These are phyloP conservation scores for Onychomys arenicola DNA, from an alignment of 2,797 vertebrate species.

Conservation along the genomic window DNA sequence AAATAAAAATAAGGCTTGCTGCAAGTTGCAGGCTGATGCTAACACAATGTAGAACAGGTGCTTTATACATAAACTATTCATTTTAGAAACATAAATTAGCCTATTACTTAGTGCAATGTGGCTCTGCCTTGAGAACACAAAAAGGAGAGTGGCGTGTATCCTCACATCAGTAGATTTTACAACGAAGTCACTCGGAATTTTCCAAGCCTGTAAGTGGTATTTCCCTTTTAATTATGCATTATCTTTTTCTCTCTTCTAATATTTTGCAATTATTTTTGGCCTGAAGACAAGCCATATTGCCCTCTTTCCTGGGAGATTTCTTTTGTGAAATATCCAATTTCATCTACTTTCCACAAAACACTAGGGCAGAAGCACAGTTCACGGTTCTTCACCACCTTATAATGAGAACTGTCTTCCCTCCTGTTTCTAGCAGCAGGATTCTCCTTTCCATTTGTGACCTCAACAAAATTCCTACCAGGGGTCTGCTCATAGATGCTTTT, in stretches of 20 bases:
- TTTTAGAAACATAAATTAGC: background rate
- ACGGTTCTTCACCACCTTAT: background rate
- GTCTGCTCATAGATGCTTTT: background rate
- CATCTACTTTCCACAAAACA: background rate
- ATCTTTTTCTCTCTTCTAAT: background rate
- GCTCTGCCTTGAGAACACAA: background rate
- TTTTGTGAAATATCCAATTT: background rate
- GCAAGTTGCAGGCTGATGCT: background rate
- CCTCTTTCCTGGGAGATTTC: background rate
- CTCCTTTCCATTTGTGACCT: background rate
- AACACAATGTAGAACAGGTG: background rate
- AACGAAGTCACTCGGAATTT: background rate
- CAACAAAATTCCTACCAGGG: background rate
- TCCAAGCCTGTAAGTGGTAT: background rate
- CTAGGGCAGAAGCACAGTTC: background rate
- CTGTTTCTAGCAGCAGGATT: background rate
- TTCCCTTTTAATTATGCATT: background rate
- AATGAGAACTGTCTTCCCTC: background rate
- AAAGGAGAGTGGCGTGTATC: background rate
- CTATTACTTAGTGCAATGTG: background rate
- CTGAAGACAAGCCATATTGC: background rate
- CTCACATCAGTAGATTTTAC: background rate
- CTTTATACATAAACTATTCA: background rate
- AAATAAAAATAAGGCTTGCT: background rate
- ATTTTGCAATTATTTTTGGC: background rate